Conservation (phyloP, 2,888 invertebrate genomes). For the Pollenia labialis region DNA sequence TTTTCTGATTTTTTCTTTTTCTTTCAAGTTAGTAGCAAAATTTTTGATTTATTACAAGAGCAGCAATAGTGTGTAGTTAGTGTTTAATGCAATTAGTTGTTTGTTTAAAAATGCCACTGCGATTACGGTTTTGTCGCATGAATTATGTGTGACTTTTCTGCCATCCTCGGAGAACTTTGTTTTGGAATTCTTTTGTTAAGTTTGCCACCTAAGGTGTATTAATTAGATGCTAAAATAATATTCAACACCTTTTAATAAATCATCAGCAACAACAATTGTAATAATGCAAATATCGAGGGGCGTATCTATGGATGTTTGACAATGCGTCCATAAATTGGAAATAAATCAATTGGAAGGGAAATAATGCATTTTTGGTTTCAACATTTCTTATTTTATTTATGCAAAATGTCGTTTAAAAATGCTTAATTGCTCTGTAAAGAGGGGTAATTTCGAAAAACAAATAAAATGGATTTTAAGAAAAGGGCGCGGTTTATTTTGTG, state of each 20-base stretch:
- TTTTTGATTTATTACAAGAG: slow-evolving; percentile 68
- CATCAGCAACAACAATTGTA: slow-evolving; percentile 59
- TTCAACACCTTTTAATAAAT: slow-evolving; percentile 70
- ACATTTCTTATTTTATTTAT: slow-evolving; percentile 3
- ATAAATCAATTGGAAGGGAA: slow-evolving; percentile 65
- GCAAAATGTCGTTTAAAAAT: slow-evolving; percentile 21
- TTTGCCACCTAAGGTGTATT: slow-evolving; percentile 72
- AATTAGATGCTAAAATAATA: slow-evolving; percentile 72
- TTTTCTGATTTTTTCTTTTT: slow-evolving; percentile 11
- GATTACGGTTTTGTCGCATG: slow-evolving; percentile 63
- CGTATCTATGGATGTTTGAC: slow-evolving; percentile 59
- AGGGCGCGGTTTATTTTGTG: neutral
- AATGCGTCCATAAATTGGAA: slow-evolving; percentile 56
- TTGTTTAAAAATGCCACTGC: slow-evolving; percentile 59
- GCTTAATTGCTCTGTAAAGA: neutral
- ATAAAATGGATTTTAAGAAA: slow-evolving; percentile 38
- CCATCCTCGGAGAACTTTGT: slow-evolving; percentile 14
- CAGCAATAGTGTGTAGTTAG: slow-evolving; percentile 28
- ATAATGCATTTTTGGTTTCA: slow-evolving; percentile 37
- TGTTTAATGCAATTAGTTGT: slow-evolving; percentile 71
- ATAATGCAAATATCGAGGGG: slow-evolving; percentile 72
- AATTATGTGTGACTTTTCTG: slow-evolving; percentile 67
- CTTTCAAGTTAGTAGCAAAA: slow-evolving; percentile 35
- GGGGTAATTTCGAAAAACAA: slow-evolving; percentile 17
- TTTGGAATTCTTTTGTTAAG: neutral